A percentile compares a stretch with the other conserved stretches of the same genome.
Conservation (phyloP, 2,797 vertebrate species). For the Chaetophractus vellerosus region DNA sequence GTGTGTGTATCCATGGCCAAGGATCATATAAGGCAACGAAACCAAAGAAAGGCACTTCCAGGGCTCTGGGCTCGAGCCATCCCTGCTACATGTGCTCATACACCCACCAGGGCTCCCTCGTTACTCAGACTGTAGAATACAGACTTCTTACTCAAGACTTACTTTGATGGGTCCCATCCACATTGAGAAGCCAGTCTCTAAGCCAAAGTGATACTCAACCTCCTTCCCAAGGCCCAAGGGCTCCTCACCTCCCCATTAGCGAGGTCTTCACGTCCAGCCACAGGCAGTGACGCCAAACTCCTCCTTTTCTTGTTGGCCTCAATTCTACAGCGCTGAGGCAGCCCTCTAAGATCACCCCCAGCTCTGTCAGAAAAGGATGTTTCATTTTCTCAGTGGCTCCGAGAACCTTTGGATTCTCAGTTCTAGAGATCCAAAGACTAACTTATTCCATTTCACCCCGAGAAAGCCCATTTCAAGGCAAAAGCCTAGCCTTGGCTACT, state of each 20-base stretch:
- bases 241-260: too few species aligned
- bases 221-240: neutral
- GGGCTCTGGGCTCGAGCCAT: neutral
- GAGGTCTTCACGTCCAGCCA: neutral
- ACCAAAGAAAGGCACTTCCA: neutral
- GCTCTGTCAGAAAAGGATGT: neutral
- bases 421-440: slow-evolving; percentile 24
- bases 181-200: neutral
- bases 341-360: neutral
- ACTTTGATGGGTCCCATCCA: neutral
- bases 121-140: neutral
- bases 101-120: neutral
- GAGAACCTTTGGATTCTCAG: slow-evolving; percentile 31
- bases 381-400: neutral
- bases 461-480: slow-evolving; percentile 63
- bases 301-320: neutral
- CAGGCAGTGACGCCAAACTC: neutral
- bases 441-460: slow-evolving; percentile 37
- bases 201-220: neutral
- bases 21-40: neutral
- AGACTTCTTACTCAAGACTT: neutral
- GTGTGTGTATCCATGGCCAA: neutral
- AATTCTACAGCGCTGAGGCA: neutral
- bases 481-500: neutral
- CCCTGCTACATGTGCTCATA: neutral